Evolutionary conservation across 1,140 invertebrate genomes (phyloP).

Genomic region (Brachionus sp.): DNA sequence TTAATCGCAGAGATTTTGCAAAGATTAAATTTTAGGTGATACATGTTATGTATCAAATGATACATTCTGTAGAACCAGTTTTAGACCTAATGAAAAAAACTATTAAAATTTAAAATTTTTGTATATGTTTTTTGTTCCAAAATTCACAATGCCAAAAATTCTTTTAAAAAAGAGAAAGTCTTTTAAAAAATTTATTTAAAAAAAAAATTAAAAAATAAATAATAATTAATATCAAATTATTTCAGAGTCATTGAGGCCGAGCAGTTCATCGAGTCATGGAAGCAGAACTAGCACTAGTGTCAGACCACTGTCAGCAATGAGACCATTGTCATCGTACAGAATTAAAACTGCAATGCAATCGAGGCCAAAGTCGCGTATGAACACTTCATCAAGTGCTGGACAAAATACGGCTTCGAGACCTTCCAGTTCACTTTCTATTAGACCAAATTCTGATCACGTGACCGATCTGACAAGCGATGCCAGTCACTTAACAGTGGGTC

Average conservation of each 20-base stretch:
- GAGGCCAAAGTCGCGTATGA: background rate
- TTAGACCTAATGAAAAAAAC: too few relatives aligned
- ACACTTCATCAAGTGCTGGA: background rate
- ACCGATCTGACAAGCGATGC: constrained; percentile 49
- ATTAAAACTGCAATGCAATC: background rate
- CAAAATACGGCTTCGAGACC: background rate
- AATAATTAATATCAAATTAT: too few relatives aligned
- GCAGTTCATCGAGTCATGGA: constrained; percentile 7
- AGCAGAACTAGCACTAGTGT: background rate
- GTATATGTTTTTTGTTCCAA: too few relatives aligned
- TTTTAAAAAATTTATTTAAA: too few relatives aligned
- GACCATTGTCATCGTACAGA: constrained; percentile 4
- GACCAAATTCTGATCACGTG: constrained; percentile 48
- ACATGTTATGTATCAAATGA: too few relatives aligned
- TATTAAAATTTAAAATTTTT: too few relatives aligned
- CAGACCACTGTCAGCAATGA: constrained; percentile 20
- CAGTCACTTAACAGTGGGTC: constrained; percentile 56
- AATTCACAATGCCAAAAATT: too few relatives aligned
- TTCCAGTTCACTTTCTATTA: background rate
- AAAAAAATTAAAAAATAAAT: too few relatives aligned
- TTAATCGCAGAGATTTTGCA: too few relatives aligned
- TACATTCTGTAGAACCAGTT: too few relatives aligned
- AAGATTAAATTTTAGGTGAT: too few relatives aligned
- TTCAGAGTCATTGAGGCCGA: background rate
- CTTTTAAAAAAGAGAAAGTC: too few relatives aligned